Percentiles rank a stretch among this genome's conserved stretches.
phyloP scores from a whole-genome alignment of 37 sponge, comb jelly and placozoan species.

The Bolinopsis microptera region DNA sequence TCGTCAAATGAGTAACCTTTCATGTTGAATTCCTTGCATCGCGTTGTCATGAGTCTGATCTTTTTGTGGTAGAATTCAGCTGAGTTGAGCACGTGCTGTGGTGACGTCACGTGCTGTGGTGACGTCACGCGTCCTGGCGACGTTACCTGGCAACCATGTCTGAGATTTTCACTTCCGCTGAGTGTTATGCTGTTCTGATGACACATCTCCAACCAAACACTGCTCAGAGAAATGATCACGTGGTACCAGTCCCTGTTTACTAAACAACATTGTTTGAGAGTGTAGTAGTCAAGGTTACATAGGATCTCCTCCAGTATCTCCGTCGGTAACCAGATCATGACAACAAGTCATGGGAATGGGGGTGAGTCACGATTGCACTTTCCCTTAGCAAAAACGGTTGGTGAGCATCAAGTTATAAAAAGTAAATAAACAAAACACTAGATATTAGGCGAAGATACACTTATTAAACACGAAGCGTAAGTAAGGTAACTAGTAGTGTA shows the following conservation, averaged over 20 bases:
- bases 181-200: slow-evolving; percentile 5
- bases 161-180: not conserved
- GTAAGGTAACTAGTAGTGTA: too few species aligned
- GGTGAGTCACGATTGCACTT: too few species aligned
- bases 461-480: too few species aligned
- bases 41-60: not conserved
- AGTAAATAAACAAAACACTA: too few species aligned
- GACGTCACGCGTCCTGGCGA: not conserved
- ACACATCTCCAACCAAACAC: not conserved
- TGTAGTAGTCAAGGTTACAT: not conserved
- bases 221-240: not conserved
- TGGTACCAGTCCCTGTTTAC: not conserved
- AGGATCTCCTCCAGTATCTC: slow-evolving; percentile 32
- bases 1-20: not conserved
- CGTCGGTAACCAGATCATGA: not conserved
- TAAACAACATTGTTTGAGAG: not conserved
- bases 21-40: slow-evolving; percentile 9
- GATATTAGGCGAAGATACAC: too few species aligned
- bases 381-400: too few species aligned
- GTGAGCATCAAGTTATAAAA: too few species aligned
- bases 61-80: not conserved
- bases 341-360: too few species aligned
- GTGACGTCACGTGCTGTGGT: not conserved
- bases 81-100: not conserved
- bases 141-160: too few species aligned